A percentile compares a stretch with the other conserved stretches of the same genome.
These are phyloP conservation scores for Xylocampa areola DNA, from an alignment of 2,888 invertebrate genomes.

Conservation along the genomic window DNA sequence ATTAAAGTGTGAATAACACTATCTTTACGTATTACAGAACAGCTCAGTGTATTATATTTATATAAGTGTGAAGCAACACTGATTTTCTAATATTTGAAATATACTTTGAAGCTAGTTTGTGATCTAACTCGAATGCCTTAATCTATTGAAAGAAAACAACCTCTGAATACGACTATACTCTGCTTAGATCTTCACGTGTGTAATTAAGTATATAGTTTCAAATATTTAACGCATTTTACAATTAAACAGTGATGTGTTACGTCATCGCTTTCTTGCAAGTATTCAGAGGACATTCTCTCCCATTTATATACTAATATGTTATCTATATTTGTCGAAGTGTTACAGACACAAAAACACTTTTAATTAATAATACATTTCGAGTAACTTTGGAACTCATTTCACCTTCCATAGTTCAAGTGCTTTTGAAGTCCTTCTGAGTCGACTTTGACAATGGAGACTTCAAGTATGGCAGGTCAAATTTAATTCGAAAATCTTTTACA, in stretches of 20 bases:
- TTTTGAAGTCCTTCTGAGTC: conserved; percentile 1
- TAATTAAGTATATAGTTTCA: conserved; percentile 2
- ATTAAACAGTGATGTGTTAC: background rate
- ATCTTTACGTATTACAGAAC: conserved; percentile 87
- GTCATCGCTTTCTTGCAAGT: background rate
- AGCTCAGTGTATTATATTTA: conserved; percentile 82
- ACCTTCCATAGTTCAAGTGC: conserved; percentile 52
- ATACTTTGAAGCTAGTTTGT: conserved; percentile 86
- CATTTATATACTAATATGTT: conserved; percentile 65
- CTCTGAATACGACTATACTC: conserved; percentile 43
- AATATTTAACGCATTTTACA: conserved; percentile 8
- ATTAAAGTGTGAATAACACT: conserved; percentile 86
- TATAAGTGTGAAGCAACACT: conserved; percentile 86
- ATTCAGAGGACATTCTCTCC: conserved; percentile 64
- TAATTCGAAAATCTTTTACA: conserved; percentile 66
- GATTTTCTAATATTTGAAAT: conserved; percentile 83
- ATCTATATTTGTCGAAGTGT: conserved; percentile 74
- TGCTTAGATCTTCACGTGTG: conserved; percentile 1
- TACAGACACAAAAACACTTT: conserved; percentile 80
- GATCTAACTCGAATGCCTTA: conserved; percentile 82
- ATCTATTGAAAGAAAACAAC: conserved; percentile 68
- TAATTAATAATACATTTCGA: conserved; percentile 55
- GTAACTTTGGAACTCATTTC: conserved; percentile 62
- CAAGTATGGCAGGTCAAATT: conserved; percentile 48
- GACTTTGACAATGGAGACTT: conserved; percentile 25